A percentile compares a stretch with the other conserved stretches of the same genome.
Conservation (phyloP, 2,797 vertebrate species). For the Oophaga sylvatica region DNA sequence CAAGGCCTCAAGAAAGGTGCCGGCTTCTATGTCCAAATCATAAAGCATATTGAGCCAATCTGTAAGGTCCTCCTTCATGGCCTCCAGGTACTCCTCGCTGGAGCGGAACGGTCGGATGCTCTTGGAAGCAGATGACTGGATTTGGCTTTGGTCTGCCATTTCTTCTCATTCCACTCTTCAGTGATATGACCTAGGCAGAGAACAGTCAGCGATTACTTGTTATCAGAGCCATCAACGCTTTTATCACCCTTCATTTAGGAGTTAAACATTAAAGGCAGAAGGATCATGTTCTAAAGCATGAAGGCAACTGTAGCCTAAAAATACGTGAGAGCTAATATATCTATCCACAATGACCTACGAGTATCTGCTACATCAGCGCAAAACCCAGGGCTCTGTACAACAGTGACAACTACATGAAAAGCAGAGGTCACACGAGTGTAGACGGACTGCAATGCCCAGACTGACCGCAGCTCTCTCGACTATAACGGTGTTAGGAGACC, state of each 20-base stretch:
- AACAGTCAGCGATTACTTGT: background rate
- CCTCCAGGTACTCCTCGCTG: constrained; percentile 80
- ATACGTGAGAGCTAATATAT: no score
- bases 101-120: constrained; percentile 80
- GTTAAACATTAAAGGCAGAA: background rate
- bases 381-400: no score
- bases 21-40: constrained; percentile 72
- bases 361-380: no score
- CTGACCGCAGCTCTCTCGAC: no score
- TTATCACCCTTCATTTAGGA: background rate
- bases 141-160: constrained; percentile 75
- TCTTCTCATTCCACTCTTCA: background rate
- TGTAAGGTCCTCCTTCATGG: constrained; percentile 82
- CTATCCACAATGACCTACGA: no score
- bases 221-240: background rate
- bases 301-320: no score
- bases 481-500: no score
- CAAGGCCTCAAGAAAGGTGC: constrained; percentile 74
- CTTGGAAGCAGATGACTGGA: constrained; percentile 78
- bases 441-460: no score
- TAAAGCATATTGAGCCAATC: constrained; percentile 81
- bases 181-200: background rate
- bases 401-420: no score
- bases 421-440: no score
- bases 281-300: background rate